Conservation (phyloP, 37 sponge, comb jelly and placozoan genomes). For the Spongilla lacustris region DNA sequence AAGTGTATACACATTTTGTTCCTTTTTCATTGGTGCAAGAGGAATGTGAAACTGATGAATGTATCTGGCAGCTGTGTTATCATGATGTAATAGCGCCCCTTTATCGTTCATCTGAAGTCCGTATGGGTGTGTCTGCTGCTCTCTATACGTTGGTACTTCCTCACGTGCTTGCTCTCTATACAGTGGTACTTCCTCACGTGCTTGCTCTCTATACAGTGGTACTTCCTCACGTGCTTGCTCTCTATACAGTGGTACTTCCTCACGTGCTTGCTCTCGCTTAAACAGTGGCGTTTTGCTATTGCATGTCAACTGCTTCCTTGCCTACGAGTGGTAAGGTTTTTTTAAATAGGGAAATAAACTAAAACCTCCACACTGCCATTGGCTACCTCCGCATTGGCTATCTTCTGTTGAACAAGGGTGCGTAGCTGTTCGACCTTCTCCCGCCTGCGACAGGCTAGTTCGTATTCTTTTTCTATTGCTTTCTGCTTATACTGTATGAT, state of each 20-base stretch:
- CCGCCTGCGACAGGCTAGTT: background rate
- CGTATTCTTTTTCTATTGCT: constrained; percentile 44
- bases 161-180: background rate
- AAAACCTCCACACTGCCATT: background rate
- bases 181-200: background rate
- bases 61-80: background rate
- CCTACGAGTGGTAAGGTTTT: background rate
- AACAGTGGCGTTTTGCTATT: background rate
- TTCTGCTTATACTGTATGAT: constrained; percentile 27
- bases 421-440: constrained; percentile 3
- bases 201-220: background rate
- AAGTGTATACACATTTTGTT: background rate
- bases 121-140: background rate
- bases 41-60: background rate
- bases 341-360: background rate
- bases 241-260: background rate
- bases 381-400: constrained; percentile 14
- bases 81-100: background rate
- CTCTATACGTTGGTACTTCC: background rate
- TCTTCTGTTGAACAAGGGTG: constrained; percentile 20
- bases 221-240: background rate
- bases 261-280: background rate
- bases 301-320: background rate
- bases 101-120: background rate
- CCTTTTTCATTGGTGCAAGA: background rate